A percentile compares a stretch with the other conserved stretches of the same genome.
phyloP scores from a whole-genome alignment of 2,113 vertebrate genomes.

The Trematomus loennbergii region DNA sequence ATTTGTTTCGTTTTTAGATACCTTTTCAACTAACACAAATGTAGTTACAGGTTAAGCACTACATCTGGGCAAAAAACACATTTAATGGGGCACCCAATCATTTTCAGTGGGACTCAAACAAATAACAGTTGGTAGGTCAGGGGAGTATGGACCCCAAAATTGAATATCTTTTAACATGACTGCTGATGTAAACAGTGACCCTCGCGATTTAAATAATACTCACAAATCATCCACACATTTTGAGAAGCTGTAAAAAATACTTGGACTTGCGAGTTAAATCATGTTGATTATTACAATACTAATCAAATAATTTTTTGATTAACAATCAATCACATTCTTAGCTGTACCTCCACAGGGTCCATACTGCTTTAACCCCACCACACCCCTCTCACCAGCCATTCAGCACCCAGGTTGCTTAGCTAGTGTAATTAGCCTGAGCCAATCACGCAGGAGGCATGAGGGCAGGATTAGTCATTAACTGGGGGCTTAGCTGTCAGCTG shows the following conservation, averaged over 20 bases:
- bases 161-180: too few species aligned
- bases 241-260: neutral
- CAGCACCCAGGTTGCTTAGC: slow-evolving; percentile 5
- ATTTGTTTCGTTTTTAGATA: too few species aligned
- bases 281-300: neutral
- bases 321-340: neutral
- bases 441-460: slow-evolving; percentile 68
- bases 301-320: neutral
- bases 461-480: slow-evolving; percentile 73
- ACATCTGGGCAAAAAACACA: too few species aligned
- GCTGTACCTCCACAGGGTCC: neutral
- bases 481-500: slow-evolving; percentile 72
- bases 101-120: too few species aligned
- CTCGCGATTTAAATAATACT: too few species aligned
- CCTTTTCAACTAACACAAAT: too few species aligned
- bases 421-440: slow-evolving; percentile 68
- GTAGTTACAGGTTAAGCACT: too few species aligned
- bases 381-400: slow-evolving; percentile 34
- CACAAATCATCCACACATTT: neutral
- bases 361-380: neutral
- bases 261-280: neutral
- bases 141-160: too few species aligned
- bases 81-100: too few species aligned
- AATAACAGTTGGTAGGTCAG: too few species aligned
- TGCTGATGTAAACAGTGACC: neutral